phyloP scores from a whole-genome alignment of 1,140 invertebrate genomes.

The Hestina assimilis region DNA sequence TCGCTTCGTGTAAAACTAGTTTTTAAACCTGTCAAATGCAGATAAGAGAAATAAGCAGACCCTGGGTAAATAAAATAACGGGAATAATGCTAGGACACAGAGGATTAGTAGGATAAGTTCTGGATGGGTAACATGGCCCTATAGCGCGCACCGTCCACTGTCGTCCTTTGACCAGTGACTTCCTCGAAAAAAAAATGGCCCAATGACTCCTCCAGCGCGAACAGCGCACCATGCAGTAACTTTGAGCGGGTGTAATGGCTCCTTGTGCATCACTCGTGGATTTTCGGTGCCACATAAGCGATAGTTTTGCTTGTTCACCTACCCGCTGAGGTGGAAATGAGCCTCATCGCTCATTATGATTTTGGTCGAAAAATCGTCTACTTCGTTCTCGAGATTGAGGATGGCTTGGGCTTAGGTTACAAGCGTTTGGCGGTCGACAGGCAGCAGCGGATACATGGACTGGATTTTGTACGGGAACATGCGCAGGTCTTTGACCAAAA shows the following conservation, averaged over 20 bases:
- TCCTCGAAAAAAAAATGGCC: conserved; percentile 55
- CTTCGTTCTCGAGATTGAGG: conserved; percentile 7
- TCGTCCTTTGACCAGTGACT: conserved; percentile 32
- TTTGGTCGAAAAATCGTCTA: conserved; percentile 3
- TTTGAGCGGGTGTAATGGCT: conserved; percentile 34
- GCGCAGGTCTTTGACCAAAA: conserved; percentile 20
- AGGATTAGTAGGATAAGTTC: not conserved
- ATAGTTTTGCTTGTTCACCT: conserved; percentile 26
- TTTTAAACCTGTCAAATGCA: too few relatives aligned
- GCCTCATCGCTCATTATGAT: conserved; percentile 6
- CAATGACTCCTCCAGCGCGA: conserved; percentile 33
- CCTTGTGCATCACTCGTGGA: conserved; percentile 11
- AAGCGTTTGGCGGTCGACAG: conserved; percentile 8
- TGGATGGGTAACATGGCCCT: conserved; percentile 28
- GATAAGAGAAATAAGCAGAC: too few relatives aligned
- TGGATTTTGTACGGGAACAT: conserved; percentile 24
- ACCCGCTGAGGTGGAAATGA: not conserved
- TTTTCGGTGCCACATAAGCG: conserved; percentile 20
- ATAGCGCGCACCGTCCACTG: conserved; percentile 49
- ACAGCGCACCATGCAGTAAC: conserved; percentile 47
- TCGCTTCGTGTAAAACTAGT: too few relatives aligned
- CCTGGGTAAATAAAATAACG: too few relatives aligned
- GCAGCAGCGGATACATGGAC: conserved; percentile 10
- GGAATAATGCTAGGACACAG: too few relatives aligned
- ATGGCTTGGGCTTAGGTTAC: conserved; percentile 6